A percentile compares a stretch with the other conserved stretches of the same genome.
These are phyloP conservation scores for Rhagoletis zephyria DNA, from an alignment of 1,140 invertebrate species.

Conservation along the genomic window DNA sequence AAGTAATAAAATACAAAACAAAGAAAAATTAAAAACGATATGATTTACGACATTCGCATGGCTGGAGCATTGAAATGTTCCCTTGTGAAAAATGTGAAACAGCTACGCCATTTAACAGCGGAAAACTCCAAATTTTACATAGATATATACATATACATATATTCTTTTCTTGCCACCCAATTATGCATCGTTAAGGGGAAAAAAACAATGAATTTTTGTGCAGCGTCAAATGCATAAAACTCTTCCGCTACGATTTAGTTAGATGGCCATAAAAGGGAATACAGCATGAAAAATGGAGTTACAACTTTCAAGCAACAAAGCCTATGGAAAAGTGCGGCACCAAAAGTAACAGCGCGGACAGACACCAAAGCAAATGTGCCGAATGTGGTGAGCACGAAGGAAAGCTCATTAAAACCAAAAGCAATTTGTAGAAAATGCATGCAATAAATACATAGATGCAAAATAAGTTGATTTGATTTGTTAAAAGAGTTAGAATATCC, in stretches of 20 bases:
- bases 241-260: constrained; percentile 29
- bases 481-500: too few relatives aligned
- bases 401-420: constrained; percentile 30
- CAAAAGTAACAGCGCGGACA: neutral
- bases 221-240: constrained; percentile 30
- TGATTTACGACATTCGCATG: constrained; percentile 30
- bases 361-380: constrained; percentile 1
- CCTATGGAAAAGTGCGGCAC: neutral
- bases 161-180: constrained; percentile 3
- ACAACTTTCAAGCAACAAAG: neutral
- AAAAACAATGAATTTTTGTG: constrained; percentile 16
- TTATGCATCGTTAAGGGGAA: constrained; percentile 45
- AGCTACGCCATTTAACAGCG: neutral
- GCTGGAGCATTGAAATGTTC: neutral
- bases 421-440: neutral
- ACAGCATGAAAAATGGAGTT: neutral
- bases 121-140: neutral
- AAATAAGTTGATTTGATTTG: neutral
- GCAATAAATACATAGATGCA: neutral
- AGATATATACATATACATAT: neutral
- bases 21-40: constrained; percentile 8
- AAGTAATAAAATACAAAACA: constrained; percentile 22
- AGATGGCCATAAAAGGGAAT: constrained; percentile 24
- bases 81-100: neutral
- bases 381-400: neutral